phyloP scores from a whole-genome alignment of 1,140 invertebrate genomes.

The Lutraria rhynchaena region DNA sequence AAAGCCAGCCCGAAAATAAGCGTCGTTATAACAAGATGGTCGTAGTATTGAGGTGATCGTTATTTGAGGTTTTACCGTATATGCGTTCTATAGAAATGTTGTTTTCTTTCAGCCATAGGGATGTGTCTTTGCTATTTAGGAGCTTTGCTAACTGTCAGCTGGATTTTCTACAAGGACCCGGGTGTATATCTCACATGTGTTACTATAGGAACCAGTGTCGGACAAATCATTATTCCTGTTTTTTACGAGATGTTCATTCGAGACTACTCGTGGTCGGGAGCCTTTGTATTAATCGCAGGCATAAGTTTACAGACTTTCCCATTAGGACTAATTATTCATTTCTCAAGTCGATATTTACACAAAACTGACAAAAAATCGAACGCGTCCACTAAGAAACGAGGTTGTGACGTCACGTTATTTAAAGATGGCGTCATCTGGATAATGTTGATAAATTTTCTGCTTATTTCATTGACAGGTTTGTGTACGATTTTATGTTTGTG shows the following conservation, averaged over 20 bases:
- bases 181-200: neutral
- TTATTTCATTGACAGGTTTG: neutral
- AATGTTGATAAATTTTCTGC: conserved; percentile 1
- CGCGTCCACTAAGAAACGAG: neutral
- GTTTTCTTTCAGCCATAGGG: conserved; percentile 26
- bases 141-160: neutral
- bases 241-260: conserved; percentile 9
- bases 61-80: too few relatives aligned
- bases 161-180: conserved; percentile 15
- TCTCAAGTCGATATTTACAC: neutral
- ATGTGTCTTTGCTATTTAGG: conserved; percentile 31
- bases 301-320: conserved; percentile 6
- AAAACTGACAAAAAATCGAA: neutral
- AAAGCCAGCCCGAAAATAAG: too few relatives aligned
- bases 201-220: conserved; percentile 18
- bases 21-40: too few relatives aligned
- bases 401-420: neutral
- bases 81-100: too few relatives aligned
- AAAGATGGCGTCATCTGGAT: conserved; percentile 5
- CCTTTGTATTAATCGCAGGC: conserved; percentile 17
- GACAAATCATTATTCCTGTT: conserved; percentile 14
- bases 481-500: neutral
- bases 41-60: too few relatives aligned
- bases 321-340: conserved; percentile 5
- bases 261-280: conserved; percentile 14